Evolutionary conservation across 2,888 invertebrate genomes (phyloP), one percentile per base, ranked within the genome.

Genomic region (Lasioglossum leucozonium): DNA sequence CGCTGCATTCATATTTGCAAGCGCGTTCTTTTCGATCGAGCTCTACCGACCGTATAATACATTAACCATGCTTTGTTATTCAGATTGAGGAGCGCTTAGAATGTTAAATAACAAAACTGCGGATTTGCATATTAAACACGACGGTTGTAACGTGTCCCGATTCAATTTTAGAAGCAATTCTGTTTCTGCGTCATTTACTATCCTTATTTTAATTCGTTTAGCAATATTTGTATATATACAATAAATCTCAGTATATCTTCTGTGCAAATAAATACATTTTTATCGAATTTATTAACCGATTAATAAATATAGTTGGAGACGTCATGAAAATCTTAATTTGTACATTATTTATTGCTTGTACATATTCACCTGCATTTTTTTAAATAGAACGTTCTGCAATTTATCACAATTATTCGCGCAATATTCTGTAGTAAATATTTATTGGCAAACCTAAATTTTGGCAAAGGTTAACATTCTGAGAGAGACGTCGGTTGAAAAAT

Each of bases 41-140:
- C 34, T 37, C 40, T 51, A 37, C 10, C 47, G 58, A 78, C 67
- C 77, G 77, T 47, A 81, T 79, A 74, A 62, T 72, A 76, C 75
- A 72, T 84, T 76, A 82, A 79, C 76, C 72, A 72, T 40, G 72
- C 67, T 85, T 81, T 85, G 72, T 86, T 85, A 86, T 86, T 85
- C 85, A 77, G 51, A 76, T 69, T 26, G 42, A 62, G 58, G 10
- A 42, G n/a, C 62, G 81, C 44, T 85, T 85, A 73, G 81, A 86
- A 86, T 86, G 72, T 85, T 86, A 81, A 81, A 77, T 80, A 80
- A 71, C 47, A 42, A 72, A 58, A 69, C 76, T 22, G 44, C 10
- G 22, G 37, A 78, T 77, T 79, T 75, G 62, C 86, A 78, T 73
- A 73, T 75, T 47, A 22, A 81, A 51, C 72, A 10, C 30, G 34